Evolutionary conservation across 1,140 invertebrate genomes (phyloP).

Genomic region (Bactericera cockerelli): DNA sequence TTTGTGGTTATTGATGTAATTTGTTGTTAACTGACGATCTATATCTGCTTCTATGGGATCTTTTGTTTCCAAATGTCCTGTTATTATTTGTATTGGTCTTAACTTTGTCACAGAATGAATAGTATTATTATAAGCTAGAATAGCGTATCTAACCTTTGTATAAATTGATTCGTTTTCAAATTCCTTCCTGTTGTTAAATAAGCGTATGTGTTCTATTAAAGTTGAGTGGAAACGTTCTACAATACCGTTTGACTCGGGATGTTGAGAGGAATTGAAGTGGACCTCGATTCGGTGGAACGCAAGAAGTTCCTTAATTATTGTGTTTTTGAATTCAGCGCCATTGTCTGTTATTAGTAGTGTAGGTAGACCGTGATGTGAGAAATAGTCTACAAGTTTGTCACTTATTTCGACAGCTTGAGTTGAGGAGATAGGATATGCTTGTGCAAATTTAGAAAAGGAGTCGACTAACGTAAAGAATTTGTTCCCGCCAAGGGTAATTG

Average conservation of each 20-base stretch:
- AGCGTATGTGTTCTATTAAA: neutral
- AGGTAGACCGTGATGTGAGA: conserved; percentile 7
- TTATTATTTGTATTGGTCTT: neutral
- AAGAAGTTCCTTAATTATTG: neutral
- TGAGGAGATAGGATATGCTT: neutral
- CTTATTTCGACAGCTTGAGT: neutral
- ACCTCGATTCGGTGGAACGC: neutral
- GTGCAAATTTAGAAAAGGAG: neutral
- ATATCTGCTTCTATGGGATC: neutral
- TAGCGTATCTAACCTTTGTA: neutral
- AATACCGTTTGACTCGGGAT: neutral
- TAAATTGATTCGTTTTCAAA: neutral
- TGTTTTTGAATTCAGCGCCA: neutral
- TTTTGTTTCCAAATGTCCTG: neutral
- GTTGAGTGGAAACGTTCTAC: conserved; percentile 4
- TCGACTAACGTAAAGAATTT: neutral
- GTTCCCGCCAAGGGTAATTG: neutral
- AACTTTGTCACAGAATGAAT: neutral
- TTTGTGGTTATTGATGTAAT: neutral
- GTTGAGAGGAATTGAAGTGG: neutral
- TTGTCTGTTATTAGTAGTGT: neutral
- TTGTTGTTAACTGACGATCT: neutral
- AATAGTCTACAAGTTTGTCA: neutral
- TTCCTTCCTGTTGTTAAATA: neutral
- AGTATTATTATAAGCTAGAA: neutral